phyloP scores from a whole-genome alignment of 2,113 vertebrate species.

The Notothenia coriiceps region DNA sequence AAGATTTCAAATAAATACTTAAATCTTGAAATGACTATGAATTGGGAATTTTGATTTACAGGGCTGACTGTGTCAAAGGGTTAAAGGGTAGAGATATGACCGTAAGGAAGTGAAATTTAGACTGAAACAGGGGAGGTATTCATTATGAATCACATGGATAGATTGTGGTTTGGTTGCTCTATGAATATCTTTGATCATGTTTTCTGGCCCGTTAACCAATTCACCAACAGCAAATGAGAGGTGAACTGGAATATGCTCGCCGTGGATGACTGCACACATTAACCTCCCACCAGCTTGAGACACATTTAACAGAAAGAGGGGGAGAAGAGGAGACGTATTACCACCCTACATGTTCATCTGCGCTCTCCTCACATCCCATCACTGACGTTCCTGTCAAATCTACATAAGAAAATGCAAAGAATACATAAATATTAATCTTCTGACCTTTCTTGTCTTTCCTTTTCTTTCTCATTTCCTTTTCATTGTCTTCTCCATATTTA shows the following conservation, averaged over 20 bases:
- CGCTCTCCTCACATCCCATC: conserved; percentile 8
- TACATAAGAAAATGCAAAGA: conserved; percentile 21
- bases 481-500: background rate
- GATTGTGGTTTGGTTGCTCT: background rate
- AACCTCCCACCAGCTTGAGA: conserved; percentile 49
- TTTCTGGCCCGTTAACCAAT: conserved; percentile 58
- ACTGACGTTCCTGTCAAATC: background rate
- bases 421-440: conserved; percentile 8
- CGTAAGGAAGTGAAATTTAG: background rate
- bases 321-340: conserved; percentile 32
- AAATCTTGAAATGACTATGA: background rate
- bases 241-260: conserved; percentile 49
- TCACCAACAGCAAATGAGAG: conserved; percentile 47
- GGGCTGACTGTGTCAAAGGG: background rate
- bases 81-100: conserved; percentile 6
- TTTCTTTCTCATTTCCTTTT: background rate
- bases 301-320: conserved; percentile 28
- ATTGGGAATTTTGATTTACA: background rate
- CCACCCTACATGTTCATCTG: conserved; percentile 22
- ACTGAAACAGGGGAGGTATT: background rate
- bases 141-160: conserved; percentile 19
- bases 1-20: conserved; percentile 8
- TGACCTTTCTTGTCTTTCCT: background rate
- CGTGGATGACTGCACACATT: conserved; percentile 43
- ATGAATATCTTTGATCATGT: conserved; percentile 29